A percentile compares a stretch with the other conserved stretches of the same genome.
These are phyloP conservation scores for Ctenomys sociabilis DNA, from an alignment of 2,113 vertebrate genomes.

Conservation along the genomic window DNA sequence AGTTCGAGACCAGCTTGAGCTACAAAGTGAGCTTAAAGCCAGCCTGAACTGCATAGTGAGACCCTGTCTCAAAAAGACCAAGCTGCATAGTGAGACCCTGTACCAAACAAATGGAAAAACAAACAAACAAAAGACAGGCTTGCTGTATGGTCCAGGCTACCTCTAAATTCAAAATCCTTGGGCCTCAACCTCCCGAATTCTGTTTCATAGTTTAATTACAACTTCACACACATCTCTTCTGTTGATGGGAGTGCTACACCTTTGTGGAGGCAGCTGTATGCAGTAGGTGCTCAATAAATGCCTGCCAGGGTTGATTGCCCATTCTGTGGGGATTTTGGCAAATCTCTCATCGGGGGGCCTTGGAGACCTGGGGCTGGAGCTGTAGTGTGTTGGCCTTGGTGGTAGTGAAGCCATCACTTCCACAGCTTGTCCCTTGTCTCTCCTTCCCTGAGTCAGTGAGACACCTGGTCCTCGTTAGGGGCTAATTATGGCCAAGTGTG, in stretches of 20 bases:
- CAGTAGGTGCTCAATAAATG: slow-evolving; percentile 14
- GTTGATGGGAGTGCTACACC: neutral
- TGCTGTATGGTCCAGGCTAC: neutral
- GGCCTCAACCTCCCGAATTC: neutral
- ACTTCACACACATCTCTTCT: neutral
- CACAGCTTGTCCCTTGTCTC: slow-evolving; percentile 20
- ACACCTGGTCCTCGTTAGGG: slow-evolving; percentile 69
- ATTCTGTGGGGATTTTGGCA: neutral
- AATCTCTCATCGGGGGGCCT: neutral
- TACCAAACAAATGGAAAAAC: no score
- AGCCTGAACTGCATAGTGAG: no score
- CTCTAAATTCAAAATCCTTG: neutral
- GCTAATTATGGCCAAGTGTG: slow-evolving; percentile 48
- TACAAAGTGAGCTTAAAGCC: no score
- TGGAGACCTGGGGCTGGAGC: neutral
- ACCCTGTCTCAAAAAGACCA: no score
- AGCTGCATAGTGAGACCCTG: no score
- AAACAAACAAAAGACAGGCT: neutral
- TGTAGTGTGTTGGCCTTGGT: neutral
- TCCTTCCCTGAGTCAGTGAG: neutral
- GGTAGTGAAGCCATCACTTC: slow-evolving; percentile 11
- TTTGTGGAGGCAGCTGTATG: neutral
- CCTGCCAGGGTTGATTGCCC: neutral
- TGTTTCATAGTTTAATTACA: neutral
- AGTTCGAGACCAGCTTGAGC: no score